These are phyloP conservation scores for Cynopterus sphinx DNA, from an alignment of 2,797 vertebrate species.

Conservation along the genomic window DNA sequence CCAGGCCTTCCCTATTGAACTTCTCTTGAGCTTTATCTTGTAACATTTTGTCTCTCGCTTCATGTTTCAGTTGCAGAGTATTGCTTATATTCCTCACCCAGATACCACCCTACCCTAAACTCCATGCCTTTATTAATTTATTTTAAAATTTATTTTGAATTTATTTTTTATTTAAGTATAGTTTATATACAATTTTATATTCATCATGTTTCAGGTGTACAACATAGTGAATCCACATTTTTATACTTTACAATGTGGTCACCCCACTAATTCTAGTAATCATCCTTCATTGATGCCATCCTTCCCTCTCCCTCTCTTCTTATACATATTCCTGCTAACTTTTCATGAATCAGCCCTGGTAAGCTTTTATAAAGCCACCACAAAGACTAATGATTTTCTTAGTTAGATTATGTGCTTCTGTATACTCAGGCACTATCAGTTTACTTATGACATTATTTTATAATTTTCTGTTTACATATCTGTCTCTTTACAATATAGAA, in stretches of 20 bases:
- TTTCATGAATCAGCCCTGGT: background rate
- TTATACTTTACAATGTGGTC: too few species aligned
- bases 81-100: background rate
- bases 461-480: background rate
- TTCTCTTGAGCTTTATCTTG: background rate
- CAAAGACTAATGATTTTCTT: background rate
- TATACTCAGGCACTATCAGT: background rate
- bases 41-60: background rate
- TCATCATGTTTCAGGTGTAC: too few species aligned
- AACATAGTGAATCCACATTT: too few species aligned
- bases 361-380: background rate
- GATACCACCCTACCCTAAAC: background rate
- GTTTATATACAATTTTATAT: too few species aligned
- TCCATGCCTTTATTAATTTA: background rate
- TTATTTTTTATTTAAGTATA: too few species aligned
- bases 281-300: background rate
- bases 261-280: too few species aligned
- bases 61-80: background rate
- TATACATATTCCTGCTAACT: background rate
- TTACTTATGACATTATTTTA: background rate
- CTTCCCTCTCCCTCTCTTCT: background rate
- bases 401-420: background rate
- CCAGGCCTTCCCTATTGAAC: background rate
- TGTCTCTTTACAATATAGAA: background rate
- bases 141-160: too few species aligned